Conservation (phyloP, 1,140 invertebrate genomes). For the Drosophila sp. region DNA sequence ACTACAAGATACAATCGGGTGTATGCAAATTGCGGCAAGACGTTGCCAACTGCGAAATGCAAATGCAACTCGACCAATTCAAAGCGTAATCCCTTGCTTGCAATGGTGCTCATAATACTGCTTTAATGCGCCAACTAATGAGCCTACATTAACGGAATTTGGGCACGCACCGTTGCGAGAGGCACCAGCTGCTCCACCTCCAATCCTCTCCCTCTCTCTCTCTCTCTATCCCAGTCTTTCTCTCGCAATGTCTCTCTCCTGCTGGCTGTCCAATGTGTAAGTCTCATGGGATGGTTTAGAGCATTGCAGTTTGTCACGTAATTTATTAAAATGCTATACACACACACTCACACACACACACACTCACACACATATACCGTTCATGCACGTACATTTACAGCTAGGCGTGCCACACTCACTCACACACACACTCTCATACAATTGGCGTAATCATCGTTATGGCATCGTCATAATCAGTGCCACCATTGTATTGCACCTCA, state of each 20-base stretch:
- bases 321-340: conserved; percentile 81
- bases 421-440: conserved; percentile 39
- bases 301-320: conserved; percentile 80
- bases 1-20: conserved; percentile 40
- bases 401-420: conserved; percentile 25
- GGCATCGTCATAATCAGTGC: conserved; percentile 75
- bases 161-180: conserved; percentile 54
- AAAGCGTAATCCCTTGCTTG: conserved; percentile 15
- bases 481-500: conserved; percentile 77
- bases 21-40: conserved; percentile 75
- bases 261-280: neutral
- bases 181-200: conserved; percentile 63
- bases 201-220: too few species aligned
- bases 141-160: conserved; percentile 80
- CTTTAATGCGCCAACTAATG: conserved; percentile 80
- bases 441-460: conserved; percentile 81
- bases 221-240: too few species aligned
- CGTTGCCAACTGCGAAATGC: conserved; percentile 56
- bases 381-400: conserved; percentile 22
- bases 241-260: neutral
- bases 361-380: conserved; percentile 17
- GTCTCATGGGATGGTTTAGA: conserved; percentile 44
- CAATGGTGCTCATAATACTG: conserved; percentile 61
- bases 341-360: conserved; percentile 31
- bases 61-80: conserved; percentile 38